phyloP scores from a whole-genome alignment of 2,888 invertebrate genomes.

The Acanthacorydalis orientalis region DNA sequence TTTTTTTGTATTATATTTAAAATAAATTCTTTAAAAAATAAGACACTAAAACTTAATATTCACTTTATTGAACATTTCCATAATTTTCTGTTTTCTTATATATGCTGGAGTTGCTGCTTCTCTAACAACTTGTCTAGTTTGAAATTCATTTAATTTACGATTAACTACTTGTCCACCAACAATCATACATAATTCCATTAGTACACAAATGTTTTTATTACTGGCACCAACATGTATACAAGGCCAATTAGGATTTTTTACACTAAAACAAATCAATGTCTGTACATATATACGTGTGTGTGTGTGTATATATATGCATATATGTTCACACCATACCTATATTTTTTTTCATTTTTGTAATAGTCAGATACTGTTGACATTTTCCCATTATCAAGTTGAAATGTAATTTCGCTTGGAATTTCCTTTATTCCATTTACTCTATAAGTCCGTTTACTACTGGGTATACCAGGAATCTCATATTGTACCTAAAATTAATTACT shows the following conservation, averaged over 20 bases:
- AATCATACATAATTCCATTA: constrained; percentile 68
- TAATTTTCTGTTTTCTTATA: constrained; percentile 63
- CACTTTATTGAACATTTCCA: constrained; percentile 38
- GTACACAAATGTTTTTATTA: constrained; percentile 57
- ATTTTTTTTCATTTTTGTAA: constrained; percentile 24
- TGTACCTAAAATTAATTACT: constrained; percentile 21
- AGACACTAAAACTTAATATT: constrained; percentile 17
- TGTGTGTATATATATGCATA: neutral
- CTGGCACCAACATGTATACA: constrained; percentile 67
- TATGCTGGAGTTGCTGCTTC: constrained; percentile 69
- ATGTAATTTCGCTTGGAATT: constrained; percentile 22
- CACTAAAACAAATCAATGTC: constrained; percentile 16
- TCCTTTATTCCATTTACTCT: constrained; percentile 26
- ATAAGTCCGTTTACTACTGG: constrained; percentile 25
- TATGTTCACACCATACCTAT: constrained; percentile 16
- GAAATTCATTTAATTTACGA: constrained; percentile 63
- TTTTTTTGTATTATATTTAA: constrained; percentile 15
- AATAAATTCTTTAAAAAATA: no score
- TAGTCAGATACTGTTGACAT: constrained; percentile 30
- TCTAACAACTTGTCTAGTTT: constrained; percentile 75
- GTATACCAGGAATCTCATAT: constrained; percentile 27
- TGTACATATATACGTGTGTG: no score
- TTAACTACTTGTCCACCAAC: constrained; percentile 59
- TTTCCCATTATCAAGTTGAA: constrained; percentile 18
- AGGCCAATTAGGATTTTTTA: constrained; percentile 51